Percentiles rank a stretch among this genome's conserved stretches.
These are phyloP conservation scores for Deroplatys truncata DNA, from an alignment of 2,888 invertebrate genomes.

Conservation along the genomic window DNA sequence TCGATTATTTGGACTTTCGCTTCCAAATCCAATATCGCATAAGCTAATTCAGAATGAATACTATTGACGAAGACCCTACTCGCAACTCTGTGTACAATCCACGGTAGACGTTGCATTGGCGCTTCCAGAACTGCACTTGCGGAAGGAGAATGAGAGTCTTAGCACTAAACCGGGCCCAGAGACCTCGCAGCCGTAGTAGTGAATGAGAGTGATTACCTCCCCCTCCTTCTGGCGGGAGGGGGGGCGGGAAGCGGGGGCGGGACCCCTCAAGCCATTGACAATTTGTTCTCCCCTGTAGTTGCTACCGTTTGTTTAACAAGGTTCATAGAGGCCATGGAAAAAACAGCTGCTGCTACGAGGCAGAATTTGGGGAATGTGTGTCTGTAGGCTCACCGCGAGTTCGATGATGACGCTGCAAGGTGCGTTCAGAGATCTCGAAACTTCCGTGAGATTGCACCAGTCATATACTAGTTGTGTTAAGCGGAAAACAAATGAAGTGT, in stretches of 20 bases:
- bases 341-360: not conserved
- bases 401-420: not conserved
- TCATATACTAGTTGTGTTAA: too few species aligned
- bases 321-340: not conserved
- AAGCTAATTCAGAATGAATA: not conserved
- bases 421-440: not conserved
- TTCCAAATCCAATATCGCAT: too few species aligned
- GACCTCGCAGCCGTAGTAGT: not conserved
- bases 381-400: not conserved
- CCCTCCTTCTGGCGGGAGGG: not conserved
- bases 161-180: too few species aligned
- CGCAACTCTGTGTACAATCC: too few species aligned
- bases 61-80: not conserved
- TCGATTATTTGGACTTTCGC: too few species aligned
- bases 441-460: too few species aligned
- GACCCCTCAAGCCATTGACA: constrained; percentile 5
- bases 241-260: not conserved
- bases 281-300: not conserved
- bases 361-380: too few species aligned
- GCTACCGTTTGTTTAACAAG: not conserved
- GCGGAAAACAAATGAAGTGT: not conserved
- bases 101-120: not conserved
- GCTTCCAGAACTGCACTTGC: not conserved
- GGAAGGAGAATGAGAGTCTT: not conserved
- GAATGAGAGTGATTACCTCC: constrained; percentile 9